These are phyloP conservation scores for Montipora capricornis DNA, from an alignment of 64 coral and sea anemone species.

Conservation along the genomic window DNA sequence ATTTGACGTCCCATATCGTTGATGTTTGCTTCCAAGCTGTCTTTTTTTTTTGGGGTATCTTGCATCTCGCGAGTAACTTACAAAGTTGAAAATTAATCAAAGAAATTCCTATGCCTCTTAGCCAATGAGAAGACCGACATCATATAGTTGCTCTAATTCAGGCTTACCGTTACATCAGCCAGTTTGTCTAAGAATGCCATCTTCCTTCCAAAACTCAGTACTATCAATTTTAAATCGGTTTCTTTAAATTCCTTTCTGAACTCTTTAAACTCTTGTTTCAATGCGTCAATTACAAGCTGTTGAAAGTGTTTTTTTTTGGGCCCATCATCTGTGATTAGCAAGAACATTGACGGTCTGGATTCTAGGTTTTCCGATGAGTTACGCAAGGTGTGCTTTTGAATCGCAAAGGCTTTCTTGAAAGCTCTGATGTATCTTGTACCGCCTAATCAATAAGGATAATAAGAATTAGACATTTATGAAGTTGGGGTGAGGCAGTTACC, in stretches of 20 bases:
- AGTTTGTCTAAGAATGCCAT: conserved; percentile 39
- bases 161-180: conserved; percentile 25
- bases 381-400: conserved; percentile 44
- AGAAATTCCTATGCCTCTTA: not conserved
- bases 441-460: conserved; percentile 10
- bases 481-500: no score
- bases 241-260: not conserved
- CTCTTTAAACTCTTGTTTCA: not conserved
- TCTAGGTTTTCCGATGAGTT: not conserved
- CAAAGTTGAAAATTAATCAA: no score
- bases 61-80: no score
- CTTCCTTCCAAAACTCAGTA: conserved; percentile 29
- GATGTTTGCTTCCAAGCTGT: no score
- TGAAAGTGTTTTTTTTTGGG: not conserved
- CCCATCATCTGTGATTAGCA: conserved; percentile 72
- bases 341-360: conserved; percentile 48
- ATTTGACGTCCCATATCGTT: no score
- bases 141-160: no score
- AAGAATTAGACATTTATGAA: not conserved
- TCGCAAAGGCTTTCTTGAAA: conserved; percentile 61
- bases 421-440: conserved; percentile 73
- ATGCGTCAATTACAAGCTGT: not conserved
- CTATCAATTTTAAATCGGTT: not conserved
- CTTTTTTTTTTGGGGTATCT: no score
- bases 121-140: not conserved